Base-by-base conservation (phyloP, 2,113 vertebrate species). In the Xiphophorus maculatus region DNA sequence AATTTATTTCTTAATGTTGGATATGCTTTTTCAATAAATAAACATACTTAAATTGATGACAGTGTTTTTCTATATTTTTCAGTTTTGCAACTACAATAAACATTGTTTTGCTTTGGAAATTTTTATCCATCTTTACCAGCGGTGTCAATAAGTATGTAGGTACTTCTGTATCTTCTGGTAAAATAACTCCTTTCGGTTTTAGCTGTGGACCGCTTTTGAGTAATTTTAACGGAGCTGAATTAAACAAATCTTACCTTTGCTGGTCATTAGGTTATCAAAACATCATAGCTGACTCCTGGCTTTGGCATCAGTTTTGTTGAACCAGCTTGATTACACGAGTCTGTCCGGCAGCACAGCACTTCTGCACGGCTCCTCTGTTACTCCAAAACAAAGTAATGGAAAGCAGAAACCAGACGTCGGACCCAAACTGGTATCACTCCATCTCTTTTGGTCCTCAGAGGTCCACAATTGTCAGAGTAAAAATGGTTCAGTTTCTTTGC, bases 181-280 rank as follows among this genome's bases (percentile, higher is more conserved):
- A 48, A 19, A 48, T 19, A 48, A 48, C 0, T 44, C 14, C 17
- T 19, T 17, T 12, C 0, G n/a, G n/a, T 28, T 62, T 62, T 28
- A 62, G 60, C 27, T 6, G 60, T 62, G 60, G 13, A 14, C 14
- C 1, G 1, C 12, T 27, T 13, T 29, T 48, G 44, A 48, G 40
- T 13, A 14, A 28, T 15, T 62, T 28, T 28, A 29, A 62, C 6
- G 1, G 5, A 33, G 33, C 17, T 64, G 22, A 37, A 66, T 60
- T 54, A 29, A 63, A 65, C 3, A 30, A 6, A 1, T 5, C 88
- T 48, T 89, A 93, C 92, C 91, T 92, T 87, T 89, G 85, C 77
- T 88, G 86, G 66, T 91, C 92, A 93, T 93, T 84, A 86, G 92
- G 92, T 91, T 93, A 92, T 85, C 85, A 88, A 90, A 76, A 89